Conservation (phyloP, 2,797 vertebrate species). For the Cephalopachus bancanus region DNA sequence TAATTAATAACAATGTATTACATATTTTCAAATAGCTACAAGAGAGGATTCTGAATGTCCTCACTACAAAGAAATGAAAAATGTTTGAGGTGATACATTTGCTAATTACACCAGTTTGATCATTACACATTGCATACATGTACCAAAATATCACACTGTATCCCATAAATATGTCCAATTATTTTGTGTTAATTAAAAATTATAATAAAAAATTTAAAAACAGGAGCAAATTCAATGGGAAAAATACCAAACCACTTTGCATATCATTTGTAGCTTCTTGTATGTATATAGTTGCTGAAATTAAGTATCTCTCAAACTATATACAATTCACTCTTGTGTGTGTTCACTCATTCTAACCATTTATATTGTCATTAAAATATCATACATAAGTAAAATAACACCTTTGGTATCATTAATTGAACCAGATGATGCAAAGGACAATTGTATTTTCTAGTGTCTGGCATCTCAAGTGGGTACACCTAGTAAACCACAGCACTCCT, state of each 20-base stretch:
- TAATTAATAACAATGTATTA: too few species aligned
- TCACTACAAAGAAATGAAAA: too few species aligned
- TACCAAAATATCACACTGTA: too few species aligned
- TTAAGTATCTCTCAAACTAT: background rate
- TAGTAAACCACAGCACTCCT: background rate
- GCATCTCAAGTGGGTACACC: background rate
- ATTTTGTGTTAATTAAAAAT: too few species aligned
- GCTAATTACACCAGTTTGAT: too few species aligned
- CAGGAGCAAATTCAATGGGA: too few species aligned
- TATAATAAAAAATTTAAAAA: too few species aligned
- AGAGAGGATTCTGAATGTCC: too few species aligned
- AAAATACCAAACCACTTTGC: background rate
- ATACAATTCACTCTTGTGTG: background rate
- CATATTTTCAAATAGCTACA: too few species aligned
- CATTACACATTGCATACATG: too few species aligned
- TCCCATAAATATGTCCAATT: too few species aligned
- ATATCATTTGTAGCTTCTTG: background rate
- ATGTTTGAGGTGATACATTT: too few species aligned
- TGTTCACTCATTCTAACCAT: conserved; percentile 12
- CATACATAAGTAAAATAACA: background rate
- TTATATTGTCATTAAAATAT: background rate
- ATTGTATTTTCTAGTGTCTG: background rate
- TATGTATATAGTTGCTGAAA: conserved; percentile 6
- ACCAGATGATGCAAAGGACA: background rate
- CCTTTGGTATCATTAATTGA: background rate